phyloP scores from a whole-genome alignment of 2,888 invertebrate species.

The Cylindroiulus punctatus region DNA sequence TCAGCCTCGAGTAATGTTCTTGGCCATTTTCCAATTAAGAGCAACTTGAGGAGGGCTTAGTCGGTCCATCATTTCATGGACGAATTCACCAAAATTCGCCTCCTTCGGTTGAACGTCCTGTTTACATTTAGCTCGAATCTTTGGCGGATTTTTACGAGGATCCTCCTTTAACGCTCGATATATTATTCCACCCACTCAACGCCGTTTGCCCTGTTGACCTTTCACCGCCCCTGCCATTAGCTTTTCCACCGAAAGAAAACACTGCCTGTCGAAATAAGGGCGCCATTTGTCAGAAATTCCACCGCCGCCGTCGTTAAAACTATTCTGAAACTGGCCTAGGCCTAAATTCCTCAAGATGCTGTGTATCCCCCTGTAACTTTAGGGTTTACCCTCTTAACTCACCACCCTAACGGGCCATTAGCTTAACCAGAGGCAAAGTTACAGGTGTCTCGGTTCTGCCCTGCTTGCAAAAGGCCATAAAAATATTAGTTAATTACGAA shows the following conservation, averaged over 20 bases:
- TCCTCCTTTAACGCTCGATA: not conserved
- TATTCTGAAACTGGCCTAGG: not conserved
- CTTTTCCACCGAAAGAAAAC: not conserved
- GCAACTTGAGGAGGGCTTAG: not conserved
- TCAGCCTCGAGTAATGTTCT: not conserved
- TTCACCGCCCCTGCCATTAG: not conserved
- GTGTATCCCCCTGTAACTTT: too few species aligned
- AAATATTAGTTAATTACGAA: too few species aligned
- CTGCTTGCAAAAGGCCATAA: too few species aligned
- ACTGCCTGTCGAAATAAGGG: not conserved
- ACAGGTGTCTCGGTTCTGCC: too few species aligned
- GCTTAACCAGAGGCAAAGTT: not conserved
- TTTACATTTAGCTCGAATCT: not conserved
- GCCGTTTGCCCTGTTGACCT: not conserved
- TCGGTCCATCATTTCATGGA: not conserved
- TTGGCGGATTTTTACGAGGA: not conserved
- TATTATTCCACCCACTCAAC: not conserved
- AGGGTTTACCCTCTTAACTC: too few species aligned
- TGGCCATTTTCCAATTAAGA: not conserved
- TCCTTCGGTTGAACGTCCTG: not conserved
- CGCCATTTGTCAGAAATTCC: not conserved
- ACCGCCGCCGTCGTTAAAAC: not conserved
- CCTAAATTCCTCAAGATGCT: not conserved
- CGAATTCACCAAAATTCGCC: not conserved
- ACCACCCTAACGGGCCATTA: not conserved